Conservation (phyloP, 2,888 invertebrate species). For the Ganaspis brasiliensis region DNA sequence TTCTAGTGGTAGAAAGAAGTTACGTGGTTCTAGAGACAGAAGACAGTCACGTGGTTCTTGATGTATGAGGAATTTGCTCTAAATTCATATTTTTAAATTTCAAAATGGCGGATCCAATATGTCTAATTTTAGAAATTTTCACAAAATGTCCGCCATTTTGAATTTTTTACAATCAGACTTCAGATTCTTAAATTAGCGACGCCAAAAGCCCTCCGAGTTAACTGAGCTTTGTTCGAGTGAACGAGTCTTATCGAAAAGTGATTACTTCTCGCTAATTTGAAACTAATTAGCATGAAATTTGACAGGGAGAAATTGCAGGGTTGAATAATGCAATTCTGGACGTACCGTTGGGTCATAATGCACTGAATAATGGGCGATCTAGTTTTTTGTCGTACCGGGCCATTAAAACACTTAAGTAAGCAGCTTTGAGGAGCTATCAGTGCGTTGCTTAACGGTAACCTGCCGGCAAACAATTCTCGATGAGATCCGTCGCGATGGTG, state of each 20-base stretch:
- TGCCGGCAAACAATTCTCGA: slow-evolving; percentile 35
- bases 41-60: too few relatives aligned
- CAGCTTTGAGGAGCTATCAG: slow-evolving; percentile 27
- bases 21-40: too few relatives aligned
- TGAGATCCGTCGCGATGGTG: slow-evolving; percentile 40
- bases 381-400: slow-evolving; percentile 36
- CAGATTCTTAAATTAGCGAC: too few relatives aligned
- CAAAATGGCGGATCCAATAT: too few relatives aligned
- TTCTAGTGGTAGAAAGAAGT: too few relatives aligned
- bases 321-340: slow-evolving; percentile 14
- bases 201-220: too few relatives aligned
- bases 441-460: slow-evolving; percentile 43
- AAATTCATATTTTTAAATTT: too few relatives aligned
- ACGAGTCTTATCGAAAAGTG: neutral
- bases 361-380: slow-evolving; percentile 24
- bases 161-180: too few relatives aligned
- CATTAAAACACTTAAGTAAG: slow-evolving; percentile 34
- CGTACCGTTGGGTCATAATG: slow-evolving; percentile 36
- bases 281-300: slow-evolving; percentile 30
- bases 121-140: too few relatives aligned
- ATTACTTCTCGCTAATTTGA: neutral
- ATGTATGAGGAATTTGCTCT: too few relatives aligned
- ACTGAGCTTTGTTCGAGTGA: neutral
- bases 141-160: too few relatives aligned
- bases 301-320: neutral